Percentiles rank a stretch among this genome's conserved stretches.
These are phyloP conservation scores for Leptopilina myrica DNA, from an alignment of 2,888 invertebrate genomes.

Conservation along the genomic window DNA sequence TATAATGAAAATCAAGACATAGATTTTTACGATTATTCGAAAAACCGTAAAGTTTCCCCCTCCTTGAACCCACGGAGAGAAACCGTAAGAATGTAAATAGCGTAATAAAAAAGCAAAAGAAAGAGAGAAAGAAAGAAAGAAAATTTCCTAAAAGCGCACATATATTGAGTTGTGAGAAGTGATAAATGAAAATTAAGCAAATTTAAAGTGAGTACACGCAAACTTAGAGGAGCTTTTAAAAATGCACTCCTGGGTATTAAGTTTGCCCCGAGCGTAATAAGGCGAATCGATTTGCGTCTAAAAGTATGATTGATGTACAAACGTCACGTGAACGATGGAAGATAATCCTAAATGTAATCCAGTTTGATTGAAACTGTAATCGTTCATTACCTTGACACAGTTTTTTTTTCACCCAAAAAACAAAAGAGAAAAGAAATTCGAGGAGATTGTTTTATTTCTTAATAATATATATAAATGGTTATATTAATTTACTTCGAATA, in stretches of 20 bases:
- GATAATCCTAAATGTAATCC: conserved; percentile 39
- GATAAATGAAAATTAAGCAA: conserved; percentile 38
- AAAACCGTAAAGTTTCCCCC: background rate
- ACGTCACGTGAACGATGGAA: conserved; percentile 39
- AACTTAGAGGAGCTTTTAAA: conserved; percentile 9
- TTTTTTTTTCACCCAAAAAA: conserved; percentile 7
- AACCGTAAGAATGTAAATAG: background rate
- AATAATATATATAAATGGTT: too few relatives aligned
- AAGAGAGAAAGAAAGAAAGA: background rate
- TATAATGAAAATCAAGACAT: conserved; percentile 3
- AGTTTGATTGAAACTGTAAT: conserved; percentile 33
- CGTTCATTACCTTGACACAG: conserved; percentile 36
- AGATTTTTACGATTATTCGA: conserved; percentile 2
- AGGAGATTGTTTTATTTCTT: too few relatives aligned
- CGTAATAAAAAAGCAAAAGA: conserved; percentile 5
- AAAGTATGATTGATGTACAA: conserved; percentile 37
- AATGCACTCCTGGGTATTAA: conserved; percentile 35
- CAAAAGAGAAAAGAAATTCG: background rate
- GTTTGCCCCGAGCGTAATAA: conserved; percentile 34
- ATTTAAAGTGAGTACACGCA: conserved; percentile 24
- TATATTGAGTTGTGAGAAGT: background rate
- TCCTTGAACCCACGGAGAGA: background rate
- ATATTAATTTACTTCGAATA: too few relatives aligned
- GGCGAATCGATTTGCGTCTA: conserved; percentile 37
- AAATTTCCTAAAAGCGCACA: background rate